These are phyloP conservation scores for Therioaphis trifolii DNA, from an alignment of 2,888 invertebrate species.

Conservation along the genomic window DNA sequence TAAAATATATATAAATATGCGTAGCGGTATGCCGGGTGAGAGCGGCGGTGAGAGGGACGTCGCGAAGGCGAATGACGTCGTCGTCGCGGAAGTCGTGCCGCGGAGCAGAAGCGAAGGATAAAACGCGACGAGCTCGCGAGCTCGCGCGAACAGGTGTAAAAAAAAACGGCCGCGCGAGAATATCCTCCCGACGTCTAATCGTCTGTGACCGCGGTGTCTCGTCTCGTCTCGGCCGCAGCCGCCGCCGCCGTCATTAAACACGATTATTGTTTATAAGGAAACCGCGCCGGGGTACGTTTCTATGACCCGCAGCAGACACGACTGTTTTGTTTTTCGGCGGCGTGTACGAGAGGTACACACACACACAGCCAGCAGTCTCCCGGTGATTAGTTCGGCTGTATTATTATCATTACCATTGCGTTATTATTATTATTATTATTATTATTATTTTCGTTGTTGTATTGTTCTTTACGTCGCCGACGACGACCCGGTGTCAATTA, in stretches of 20 bases:
- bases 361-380: not conserved
- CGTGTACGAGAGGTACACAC: not conserved
- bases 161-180: not conserved
- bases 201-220: constrained; percentile 8
- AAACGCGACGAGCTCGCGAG: no score
- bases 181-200: constrained; percentile 6
- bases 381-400: constrained; percentile 57
- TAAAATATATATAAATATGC: no score
- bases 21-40: not conserved
- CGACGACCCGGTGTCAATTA: constrained; percentile 36
- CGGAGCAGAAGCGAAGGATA: not conserved
- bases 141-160: not conserved
- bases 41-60: no score
- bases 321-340: not conserved
- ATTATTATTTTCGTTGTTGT: not conserved
- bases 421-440: constrained; percentile 5
- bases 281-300: not conserved
- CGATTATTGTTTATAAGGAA: constrained; percentile 25
- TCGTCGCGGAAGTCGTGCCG: not conserved
- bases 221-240: not conserved
- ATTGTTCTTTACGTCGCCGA: constrained; percentile 26
- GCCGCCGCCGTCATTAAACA: constrained; percentile 2
- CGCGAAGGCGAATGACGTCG: not conserved
- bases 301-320: not conserved
- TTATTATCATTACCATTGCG: constrained; percentile 22